These are phyloP conservation scores for Lophochroa leadbeateri DNA, from an alignment of 2,113 vertebrate genomes.

Conservation along the genomic window DNA sequence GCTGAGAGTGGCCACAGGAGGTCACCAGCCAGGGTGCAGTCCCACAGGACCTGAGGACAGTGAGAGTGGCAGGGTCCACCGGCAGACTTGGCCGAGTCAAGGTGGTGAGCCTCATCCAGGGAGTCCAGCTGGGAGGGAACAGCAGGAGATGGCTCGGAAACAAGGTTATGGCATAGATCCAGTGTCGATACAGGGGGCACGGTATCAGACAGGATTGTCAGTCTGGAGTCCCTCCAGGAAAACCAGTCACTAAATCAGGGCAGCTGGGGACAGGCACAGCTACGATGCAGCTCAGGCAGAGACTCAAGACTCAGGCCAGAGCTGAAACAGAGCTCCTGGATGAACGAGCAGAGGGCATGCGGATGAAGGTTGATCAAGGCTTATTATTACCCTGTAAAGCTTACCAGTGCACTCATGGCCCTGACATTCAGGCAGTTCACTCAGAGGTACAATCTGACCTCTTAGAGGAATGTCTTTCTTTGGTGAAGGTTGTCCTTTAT, in stretches of 20 bases:
- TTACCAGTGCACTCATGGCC: background rate
- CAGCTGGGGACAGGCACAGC: background rate
- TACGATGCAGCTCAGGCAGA: background rate
- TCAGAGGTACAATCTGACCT: background rate
- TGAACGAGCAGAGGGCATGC: background rate
- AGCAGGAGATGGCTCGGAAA: background rate
- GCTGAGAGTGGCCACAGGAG: background rate
- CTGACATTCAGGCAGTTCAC: background rate
- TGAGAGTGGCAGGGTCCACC: background rate
- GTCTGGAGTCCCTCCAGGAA: background rate
- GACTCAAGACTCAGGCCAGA: background rate
- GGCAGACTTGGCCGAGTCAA: background rate
- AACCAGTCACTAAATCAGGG: background rate
- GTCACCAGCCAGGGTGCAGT: background rate
- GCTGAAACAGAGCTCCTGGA: background rate
- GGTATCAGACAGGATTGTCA: background rate
- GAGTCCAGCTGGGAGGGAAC: background rate
- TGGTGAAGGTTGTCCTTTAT: background rate
- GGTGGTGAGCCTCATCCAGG: background rate
- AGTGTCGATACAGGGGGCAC: background rate
- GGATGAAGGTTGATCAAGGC: background rate
- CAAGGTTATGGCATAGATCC: background rate
- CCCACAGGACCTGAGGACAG: background rate
- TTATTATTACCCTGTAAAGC: background rate
- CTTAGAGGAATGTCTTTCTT: background rate